Evolutionary conservation across 2,888 invertebrate species (phyloP).

Genomic region (Xylota segnis): DNA sequence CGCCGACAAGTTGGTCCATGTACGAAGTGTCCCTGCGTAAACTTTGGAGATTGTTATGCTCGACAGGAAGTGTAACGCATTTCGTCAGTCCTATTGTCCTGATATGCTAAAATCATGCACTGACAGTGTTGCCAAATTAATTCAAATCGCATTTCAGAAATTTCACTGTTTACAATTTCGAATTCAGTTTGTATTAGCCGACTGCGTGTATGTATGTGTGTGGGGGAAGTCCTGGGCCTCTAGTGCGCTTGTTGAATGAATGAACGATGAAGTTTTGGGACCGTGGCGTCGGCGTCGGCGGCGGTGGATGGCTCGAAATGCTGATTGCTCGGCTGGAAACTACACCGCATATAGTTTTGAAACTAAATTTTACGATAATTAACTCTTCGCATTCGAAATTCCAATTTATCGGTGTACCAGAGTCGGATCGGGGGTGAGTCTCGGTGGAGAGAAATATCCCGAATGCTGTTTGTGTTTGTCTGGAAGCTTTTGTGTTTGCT

Average conservation of each 20-base stretch:
- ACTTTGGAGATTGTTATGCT: constrained; percentile 53
- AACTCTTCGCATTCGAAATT: constrained; percentile 71
- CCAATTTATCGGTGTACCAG: constrained; percentile 62
- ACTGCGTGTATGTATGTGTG: neutral
- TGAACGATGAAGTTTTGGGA: constrained; percentile 58
- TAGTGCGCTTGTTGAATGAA: constrained; percentile 40
- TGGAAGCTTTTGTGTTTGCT: constrained; percentile 58
- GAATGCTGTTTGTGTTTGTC: constrained; percentile 53
- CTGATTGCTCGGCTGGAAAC: constrained; percentile 58
- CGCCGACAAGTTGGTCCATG: constrained; percentile 5
- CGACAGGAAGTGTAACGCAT: constrained; percentile 65
- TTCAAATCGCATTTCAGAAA: constrained; percentile 73
- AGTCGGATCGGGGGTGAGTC: neutral
- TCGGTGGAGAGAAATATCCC: neutral
- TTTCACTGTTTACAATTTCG: constrained; percentile 63
- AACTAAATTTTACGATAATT: constrained; percentile 75
- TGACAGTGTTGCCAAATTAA: constrained; percentile 70
- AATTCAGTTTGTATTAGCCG: constrained; percentile 13
- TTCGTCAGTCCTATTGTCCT: constrained; percentile 35
- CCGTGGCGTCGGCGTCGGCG: neutral
- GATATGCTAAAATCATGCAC: neutral
- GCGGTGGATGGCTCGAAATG: constrained; percentile 30
- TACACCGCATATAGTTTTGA: constrained; percentile 68
- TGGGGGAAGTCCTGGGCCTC: neutral
- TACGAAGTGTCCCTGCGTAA: constrained; percentile 53